Evolutionary conservation across 2,113 vertebrate genomes (phyloP), one percentile per base, ranked within the genome.

Genomic region (Sylvicapra grimmia): DNA sequence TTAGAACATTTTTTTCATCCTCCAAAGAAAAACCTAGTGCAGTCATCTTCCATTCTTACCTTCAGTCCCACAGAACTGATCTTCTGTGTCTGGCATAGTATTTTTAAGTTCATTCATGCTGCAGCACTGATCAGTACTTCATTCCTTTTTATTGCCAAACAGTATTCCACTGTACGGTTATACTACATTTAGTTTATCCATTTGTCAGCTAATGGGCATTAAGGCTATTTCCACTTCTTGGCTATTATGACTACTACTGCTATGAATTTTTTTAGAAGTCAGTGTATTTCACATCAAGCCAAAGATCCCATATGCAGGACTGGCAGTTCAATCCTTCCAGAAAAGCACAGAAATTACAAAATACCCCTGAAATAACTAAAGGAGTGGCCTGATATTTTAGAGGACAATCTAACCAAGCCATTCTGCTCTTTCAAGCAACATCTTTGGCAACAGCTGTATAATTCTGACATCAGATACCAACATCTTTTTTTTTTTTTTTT

Each of bases 361-460:
- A 59, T 65, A 51, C 10, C 29, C 44, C 15, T 23, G 15, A 93
- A 47, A 77, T 10, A 83, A 72, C 29, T 82, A 31, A 61, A 77
- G 18, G 85, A 56, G 23, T 49, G 54, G 36, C 59, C 47, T 59
- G n/a, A 36, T 12, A 75, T 31, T 77, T 96, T 83, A 96, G 23
- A 23, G n/a, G 47, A 59, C 33, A 91, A 96, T 75, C n/a, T 75
- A 93, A 89, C 54, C n/a, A 94, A 96, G 56, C 29, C 36, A 96
- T n/a, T 65, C 44, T 89, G 33, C 51, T 89, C n/a, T 89, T 89
- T 96, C 10, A 89, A 61, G 44, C 27, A 72, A 91, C 3, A 94
- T 53, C 16, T 59, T 90, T 59, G 49, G 68, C 16, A 77, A 93
- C 5, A 56, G 79, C 33, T 36, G 7, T 59, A 19, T 29, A 91